Evolutionary conservation across 1,140 invertebrate genomes (phyloP), one percentile per base, ranked within the genome.

Genomic region (Pseudomyrmex dendroicus): DNA sequence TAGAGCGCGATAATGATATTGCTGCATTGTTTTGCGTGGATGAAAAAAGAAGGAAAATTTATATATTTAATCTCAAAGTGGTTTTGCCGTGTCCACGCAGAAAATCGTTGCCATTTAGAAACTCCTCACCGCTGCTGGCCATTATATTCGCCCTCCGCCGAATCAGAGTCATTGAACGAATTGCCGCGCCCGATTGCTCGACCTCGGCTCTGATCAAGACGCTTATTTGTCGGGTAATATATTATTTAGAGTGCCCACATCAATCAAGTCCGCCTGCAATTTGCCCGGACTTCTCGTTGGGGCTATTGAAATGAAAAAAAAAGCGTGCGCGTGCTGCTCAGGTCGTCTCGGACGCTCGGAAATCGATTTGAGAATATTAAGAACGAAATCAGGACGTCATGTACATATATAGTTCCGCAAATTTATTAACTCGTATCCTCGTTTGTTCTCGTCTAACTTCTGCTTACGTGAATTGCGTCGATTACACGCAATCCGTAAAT

Each of bases 221-320:
- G 86, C 72, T 61, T 67, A 78, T 77, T 85, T 74, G 86, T 61
- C 83, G 46, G 12, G 56, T 61, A 57, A 88, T 85, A 85, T 83
- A 88, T 89, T 88, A 85, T 89, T 89, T 85, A 77, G 83, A 88
- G 83, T 82, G 63, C 57, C 54, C 86, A 67, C 84, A 89, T 89
- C 87, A 82, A 88, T 89, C 86, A 85, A 35, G 67, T 73, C 76
- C 73, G 74, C 15, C 50, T 22, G 67, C 86, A 85, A 85, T 66
- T 72, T 61, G 44, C 52, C 22, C 8, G 61, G 0, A 44, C 25
- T 63, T 63, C 59, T 57, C 64, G 35, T 70, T 48, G 61, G 67
- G 76, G 85, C 66, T 80, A 77, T 67, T 76, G 35, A 50, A 44
- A 35, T 15, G 44, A 63, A 72, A 80, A 63, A 61, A 22, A 72